phyloP scores from a whole-genome alignment of 2,113 vertebrate species.

The Neotragus pygmaeus region DNA sequence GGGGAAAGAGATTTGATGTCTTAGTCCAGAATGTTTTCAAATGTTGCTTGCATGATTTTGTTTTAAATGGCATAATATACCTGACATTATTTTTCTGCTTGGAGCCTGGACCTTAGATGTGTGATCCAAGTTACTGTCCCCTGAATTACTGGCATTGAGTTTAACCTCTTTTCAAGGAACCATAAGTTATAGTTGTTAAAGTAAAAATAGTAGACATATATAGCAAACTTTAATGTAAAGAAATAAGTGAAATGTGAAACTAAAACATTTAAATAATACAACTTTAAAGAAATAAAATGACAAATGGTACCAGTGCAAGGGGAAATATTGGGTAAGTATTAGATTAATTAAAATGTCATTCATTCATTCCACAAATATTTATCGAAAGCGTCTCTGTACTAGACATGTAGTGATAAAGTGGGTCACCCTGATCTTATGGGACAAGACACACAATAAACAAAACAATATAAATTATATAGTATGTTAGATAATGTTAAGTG shows the following conservation, averaged over 20 bases:
- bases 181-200: neutral
- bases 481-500: neutral
- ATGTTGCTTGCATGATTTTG: neutral
- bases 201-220: neutral
- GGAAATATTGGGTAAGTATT: neutral
- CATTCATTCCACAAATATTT: neutral
- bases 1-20: neutral
- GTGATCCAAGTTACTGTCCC: neutral
- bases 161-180: neutral
- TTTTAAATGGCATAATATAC: neutral
- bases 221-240: neutral
- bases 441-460: neutral
- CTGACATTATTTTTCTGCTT: neutral
- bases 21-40: neutral
- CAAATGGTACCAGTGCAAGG: neutral
- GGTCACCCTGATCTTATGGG: neutral
- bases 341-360: neutral
- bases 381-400: neutral
- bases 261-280: neutral
- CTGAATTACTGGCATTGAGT: neutral
- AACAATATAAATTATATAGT: neutral
- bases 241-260: neutral
- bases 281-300: neutral
- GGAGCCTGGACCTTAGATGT: neutral
- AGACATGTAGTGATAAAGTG: neutral